These are phyloP conservation scores for Tetranychus truncatus DNA, from an alignment of 2,888 invertebrate species.

Conservation along the genomic window DNA sequence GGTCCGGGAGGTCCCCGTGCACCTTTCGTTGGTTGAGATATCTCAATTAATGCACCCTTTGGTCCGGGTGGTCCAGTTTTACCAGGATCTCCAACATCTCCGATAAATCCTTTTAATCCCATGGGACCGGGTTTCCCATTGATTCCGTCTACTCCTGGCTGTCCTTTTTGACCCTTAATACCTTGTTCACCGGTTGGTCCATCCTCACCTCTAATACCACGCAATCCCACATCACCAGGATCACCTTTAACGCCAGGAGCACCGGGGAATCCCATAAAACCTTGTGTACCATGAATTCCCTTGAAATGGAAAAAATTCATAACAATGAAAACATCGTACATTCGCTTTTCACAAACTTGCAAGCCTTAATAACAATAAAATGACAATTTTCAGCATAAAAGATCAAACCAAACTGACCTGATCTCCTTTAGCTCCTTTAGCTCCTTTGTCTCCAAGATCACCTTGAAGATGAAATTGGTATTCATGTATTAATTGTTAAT, in stretches of 20 bases:
- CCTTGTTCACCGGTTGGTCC: slow-evolving; percentile 4
- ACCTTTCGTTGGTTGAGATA: not conserved
- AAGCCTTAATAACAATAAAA: no score
- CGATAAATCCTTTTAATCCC: not conserved
- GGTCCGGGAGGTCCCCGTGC: not conserved
- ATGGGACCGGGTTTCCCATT: not conserved
- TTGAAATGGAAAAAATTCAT: no score
- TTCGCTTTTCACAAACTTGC: no score
- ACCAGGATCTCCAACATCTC: not conserved
- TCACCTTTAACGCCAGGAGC: not conserved
- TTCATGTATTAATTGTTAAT: no score
- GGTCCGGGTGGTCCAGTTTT: not conserved
- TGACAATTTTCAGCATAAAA: no score
- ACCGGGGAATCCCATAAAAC: not conserved
- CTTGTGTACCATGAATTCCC: slow-evolving; percentile 4
- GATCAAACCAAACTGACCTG: not conserved
- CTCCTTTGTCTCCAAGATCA: not conserved
- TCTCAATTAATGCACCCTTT: not conserved
- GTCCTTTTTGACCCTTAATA: slow-evolving; percentile 1
- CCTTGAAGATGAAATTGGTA: not conserved
- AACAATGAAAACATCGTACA: no score
- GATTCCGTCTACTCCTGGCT: not conserved
- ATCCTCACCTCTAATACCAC: not conserved
- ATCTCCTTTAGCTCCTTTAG: slow-evolving; percentile 3
- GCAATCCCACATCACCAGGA: not conserved